phyloP scores from a whole-genome alignment of 2,888 invertebrate species.

The Arctia plantaginis region DNA sequence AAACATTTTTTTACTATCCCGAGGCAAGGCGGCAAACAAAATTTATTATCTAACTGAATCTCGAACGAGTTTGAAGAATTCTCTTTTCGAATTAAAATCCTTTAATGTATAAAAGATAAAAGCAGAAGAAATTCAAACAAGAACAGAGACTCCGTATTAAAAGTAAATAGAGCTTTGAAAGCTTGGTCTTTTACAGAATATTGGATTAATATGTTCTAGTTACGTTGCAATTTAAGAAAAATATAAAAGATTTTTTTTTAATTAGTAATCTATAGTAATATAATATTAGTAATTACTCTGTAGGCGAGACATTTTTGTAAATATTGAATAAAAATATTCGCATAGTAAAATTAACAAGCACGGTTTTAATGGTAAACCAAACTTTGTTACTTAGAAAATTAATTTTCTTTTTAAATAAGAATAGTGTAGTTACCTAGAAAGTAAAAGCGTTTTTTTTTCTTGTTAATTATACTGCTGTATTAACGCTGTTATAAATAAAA shows the following conservation, averaged over 20 bases:
- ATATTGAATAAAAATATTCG: neutral
- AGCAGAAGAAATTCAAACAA: constrained; percentile 41
- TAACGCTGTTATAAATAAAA: no score
- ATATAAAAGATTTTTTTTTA: neutral
- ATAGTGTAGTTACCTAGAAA: no score
- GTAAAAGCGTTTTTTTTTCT: no score
- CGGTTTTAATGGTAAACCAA: no score
- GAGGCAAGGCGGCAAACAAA: constrained; percentile 26
- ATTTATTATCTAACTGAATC: constrained; percentile 51
- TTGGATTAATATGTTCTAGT: neutral
- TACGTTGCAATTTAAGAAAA: neutral
- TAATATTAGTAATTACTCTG: no score
- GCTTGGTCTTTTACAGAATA: neutral
- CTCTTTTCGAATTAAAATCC: constrained; percentile 38
- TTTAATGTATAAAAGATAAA: constrained; percentile 43
- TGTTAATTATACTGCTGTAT: no score
- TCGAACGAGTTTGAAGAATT: constrained; percentile 41
- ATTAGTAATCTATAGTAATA: no score
- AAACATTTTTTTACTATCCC: constrained; percentile 11
- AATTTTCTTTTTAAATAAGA: no score
- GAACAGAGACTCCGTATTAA: constrained; percentile 36
- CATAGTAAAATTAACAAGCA: no score
- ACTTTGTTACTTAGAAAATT: no score
- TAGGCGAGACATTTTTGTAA: neutral
- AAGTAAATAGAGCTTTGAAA: constrained; percentile 5